Evolutionary conservation across 2,113 vertebrate genomes (phyloP), one percentile per base, ranked within the genome.

Genomic region (Symphodus melops): DNA sequence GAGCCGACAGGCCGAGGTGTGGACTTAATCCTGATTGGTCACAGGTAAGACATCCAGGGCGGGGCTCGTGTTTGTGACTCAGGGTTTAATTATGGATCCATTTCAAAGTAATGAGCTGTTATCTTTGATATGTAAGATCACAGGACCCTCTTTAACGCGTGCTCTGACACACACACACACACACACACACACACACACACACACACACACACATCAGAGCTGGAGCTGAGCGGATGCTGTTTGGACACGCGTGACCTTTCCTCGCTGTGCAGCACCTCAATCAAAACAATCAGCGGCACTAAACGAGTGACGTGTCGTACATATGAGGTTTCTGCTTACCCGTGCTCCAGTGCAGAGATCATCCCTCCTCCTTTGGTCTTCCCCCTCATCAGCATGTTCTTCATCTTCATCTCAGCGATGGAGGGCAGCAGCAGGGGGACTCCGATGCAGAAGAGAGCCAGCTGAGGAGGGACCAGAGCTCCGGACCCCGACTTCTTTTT

Each of bases 371-470:
- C 81, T 91, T 95, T 96, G 83, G 93, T 95, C 89, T 96, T 98
- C 37, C 92, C 89, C 87, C 95, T 93, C 91, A 96, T 83, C 68
- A 96, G 80, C 46, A 94, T 71, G 53, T 87, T 95, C 92, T 96
- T 98, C 94, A 95, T 93, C 84, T 95, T 98, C 93, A 95, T 93
- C 77, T 98, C 97, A 0, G 93, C 84, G 81, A 93, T 75, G 21
- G 97, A 92, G 71, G 97, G 96, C 73, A 96, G 93, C n/a, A 96
- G 87, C 39, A 98, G 95, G 0, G 98, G 98, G 3, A 94, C 95
- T 10, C 91, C 97, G 3, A 97, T 86, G 81, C 97, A 98, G 92
- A 99, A 99, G 74, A 99, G 92, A 0, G 96, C 96, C 59, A 99
- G 92, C 88, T 95, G 96, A 0, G 97, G 95, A 25, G 95, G 95